Evolutionary conservation across 1,140 invertebrate species (phyloP).

Genomic region (Drosophila busckii): DNA sequence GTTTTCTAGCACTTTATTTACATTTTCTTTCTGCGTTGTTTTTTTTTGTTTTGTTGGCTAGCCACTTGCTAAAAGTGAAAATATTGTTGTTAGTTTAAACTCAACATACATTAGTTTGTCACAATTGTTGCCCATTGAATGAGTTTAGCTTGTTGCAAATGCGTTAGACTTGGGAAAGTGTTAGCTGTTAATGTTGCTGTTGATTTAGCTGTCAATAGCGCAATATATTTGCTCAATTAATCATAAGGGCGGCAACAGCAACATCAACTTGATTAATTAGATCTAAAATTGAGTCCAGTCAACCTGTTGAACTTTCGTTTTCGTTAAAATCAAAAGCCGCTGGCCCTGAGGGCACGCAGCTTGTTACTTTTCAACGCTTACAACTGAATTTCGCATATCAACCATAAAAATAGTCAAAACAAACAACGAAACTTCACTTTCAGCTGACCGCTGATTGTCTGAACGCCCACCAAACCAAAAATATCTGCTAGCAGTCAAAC

Average conservation of each 20-base stretch:
- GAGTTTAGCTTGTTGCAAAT: neutral
- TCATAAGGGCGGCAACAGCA: constrained; percentile 27
- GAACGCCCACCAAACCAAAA: constrained; percentile 13
- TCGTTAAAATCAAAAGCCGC: constrained; percentile 35
- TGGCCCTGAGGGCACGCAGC: constrained; percentile 14
- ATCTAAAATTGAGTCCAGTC: constrained; percentile 1
- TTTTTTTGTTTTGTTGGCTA: constrained; percentile 21
- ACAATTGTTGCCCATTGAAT: neutral
- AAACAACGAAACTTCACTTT: constrained; percentile 43
- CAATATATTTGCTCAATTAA: constrained; percentile 37
- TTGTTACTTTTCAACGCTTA: constrained; percentile 1
- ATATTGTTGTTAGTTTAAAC: constrained; percentile 67
- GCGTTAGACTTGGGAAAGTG: too few species aligned
- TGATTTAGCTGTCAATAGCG: constrained; percentile 28
- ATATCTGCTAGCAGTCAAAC: neutral
- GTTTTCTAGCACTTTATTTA: constrained; percentile 2
- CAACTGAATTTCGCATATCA: constrained; percentile 10
- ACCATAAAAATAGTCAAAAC: constrained; percentile 10
- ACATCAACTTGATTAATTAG: constrained; percentile 29
- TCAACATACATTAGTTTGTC: too few species aligned
- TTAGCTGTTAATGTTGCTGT: constrained; percentile 16
- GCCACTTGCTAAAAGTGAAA: constrained; percentile 71
- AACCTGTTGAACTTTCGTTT: constrained; percentile 55
- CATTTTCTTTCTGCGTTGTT: too few species aligned
- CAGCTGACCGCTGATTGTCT: constrained; percentile 9